Base-by-base conservation (phyloP, 2,888 invertebrate genomes). In the Cephalotes varians region DNA sequence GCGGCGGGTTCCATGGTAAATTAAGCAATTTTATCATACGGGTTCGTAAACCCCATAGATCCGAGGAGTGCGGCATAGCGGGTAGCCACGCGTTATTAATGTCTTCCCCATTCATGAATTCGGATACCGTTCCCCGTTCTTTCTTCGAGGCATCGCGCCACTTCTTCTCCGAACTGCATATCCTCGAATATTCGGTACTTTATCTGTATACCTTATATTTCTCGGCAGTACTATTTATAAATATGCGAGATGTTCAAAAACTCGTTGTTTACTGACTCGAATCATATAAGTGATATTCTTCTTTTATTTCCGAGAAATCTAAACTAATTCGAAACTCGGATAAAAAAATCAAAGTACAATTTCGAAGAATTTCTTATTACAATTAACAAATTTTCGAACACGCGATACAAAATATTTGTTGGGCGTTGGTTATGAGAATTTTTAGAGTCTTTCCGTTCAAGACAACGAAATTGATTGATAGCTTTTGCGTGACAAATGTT, bases 81-180 rank as follows among this genome's bases (percentile, higher is more conserved):
- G 67, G 82, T 83, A 91, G 86, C 87, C 90, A 89, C 91, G 91
- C 92, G 91, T 92, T 83, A 88, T 88, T 91, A 92, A 92, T 89
- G 83, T 86, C 83, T 28, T 84, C 56, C 79, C 83, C 85, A 90
- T 91, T 88, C 90, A 87, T 82, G 84, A 84, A 86, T 91, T 87
- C 85, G 84, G 81, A 87, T 87, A 69, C 87, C 87, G 73, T 40
- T 49, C 71, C 31, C 44, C 54, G 34, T 72, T 62, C 77, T 84
- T 86, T 77, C 56, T 69, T 76, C 37, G 44, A 31, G 49, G 69
- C 28, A 72, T 31, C 73, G 60, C 74, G 72, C 72, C 62, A 60
- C 81, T 62, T 62, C 82, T 84, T 60, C 76, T 74, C 64, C 83
- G 56, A 44, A 28, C 74, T 54, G 83, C 56, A 80, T 76, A 87